Evolutionary conservation across 1,140 invertebrate species (phyloP).

Genomic region (Pseudachorutes palmiensis): DNA sequence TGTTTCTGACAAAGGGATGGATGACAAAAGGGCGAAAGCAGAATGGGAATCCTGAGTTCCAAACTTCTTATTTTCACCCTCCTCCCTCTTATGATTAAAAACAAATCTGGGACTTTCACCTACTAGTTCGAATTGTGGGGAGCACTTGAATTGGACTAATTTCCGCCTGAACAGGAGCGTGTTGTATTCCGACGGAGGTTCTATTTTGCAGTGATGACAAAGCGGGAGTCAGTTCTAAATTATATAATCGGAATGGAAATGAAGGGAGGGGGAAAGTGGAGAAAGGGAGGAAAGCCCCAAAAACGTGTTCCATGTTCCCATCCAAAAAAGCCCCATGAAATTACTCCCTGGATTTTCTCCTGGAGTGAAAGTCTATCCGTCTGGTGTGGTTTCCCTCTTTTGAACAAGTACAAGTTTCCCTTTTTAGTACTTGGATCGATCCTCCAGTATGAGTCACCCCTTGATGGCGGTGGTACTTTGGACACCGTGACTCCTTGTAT

Average conservation of each 20-base stretch:
- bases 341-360: slow-evolving; percentile 3
- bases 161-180: neutral
- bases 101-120: neutral
- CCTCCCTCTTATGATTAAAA: slow-evolving; percentile 14
- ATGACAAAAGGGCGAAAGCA: no score
- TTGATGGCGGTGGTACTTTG: no score
- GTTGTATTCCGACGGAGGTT: neutral
- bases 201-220: neutral
- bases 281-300: neutral
- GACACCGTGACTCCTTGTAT: neutral
- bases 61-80: no score
- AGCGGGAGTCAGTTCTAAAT: neutral
- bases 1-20: neutral
- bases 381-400: slow-evolving; percentile 9
- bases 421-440: slow-evolving; percentile 7
- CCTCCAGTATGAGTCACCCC: neutral
- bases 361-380: slow-evolving; percentile 5
- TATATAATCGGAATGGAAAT: slow-evolving; percentile 12
- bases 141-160: slow-evolving; percentile 8
- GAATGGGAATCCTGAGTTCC: no score
- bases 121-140: no score
- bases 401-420: slow-evolving; percentile 4
- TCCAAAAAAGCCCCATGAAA: neutral
- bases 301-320: neutral
- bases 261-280: neutral